These are phyloP conservation scores for Leptothorax acervorum DNA, from an alignment of 2,888 invertebrate genomes.

Conservation along the genomic window DNA sequence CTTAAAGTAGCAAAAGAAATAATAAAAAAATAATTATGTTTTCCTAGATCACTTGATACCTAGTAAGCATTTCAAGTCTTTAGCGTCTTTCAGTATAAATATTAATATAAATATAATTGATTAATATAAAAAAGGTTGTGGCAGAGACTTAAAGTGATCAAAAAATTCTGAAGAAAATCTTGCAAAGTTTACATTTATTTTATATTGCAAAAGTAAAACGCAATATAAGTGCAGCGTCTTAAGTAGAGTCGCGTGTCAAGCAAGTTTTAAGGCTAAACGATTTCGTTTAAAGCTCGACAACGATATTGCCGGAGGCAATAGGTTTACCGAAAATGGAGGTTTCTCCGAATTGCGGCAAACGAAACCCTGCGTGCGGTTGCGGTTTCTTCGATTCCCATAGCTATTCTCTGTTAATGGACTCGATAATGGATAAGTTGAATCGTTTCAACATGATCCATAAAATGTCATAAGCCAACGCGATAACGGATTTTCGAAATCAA, in stretches of 20 bases:
- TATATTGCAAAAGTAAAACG: neutral
- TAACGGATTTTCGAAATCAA: conserved; percentile 9
- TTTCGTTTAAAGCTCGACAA: conserved; percentile 41
- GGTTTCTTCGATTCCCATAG: conserved; percentile 59
- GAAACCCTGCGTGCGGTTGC: conserved; percentile 61
- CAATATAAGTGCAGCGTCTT: neutral
- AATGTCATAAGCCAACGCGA: conserved; percentile 11
- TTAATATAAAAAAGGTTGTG: neutral
- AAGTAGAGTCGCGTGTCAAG: conserved; percentile 39
- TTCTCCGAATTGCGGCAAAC: conserved; percentile 62
- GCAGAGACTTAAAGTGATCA: neutral
- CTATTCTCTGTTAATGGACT: conserved; percentile 60
- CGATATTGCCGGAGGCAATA: conserved; percentile 59
- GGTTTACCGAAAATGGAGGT: conserved; percentile 65
- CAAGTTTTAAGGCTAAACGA: conserved; percentile 52
- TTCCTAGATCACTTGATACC: neutral
- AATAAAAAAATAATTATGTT: neutral
- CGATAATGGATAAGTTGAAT: conserved; percentile 75
- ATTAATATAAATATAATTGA: neutral
- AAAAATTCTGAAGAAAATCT: neutral
- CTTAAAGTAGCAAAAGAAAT: neutral
- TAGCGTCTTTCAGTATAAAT: neutral
- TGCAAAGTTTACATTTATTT: neutral
- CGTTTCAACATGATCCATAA: conserved; percentile 25
- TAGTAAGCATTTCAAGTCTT: neutral